phyloP scores from a whole-genome alignment of 2,113 vertebrate species.

The Peromyscus californicus region DNA sequence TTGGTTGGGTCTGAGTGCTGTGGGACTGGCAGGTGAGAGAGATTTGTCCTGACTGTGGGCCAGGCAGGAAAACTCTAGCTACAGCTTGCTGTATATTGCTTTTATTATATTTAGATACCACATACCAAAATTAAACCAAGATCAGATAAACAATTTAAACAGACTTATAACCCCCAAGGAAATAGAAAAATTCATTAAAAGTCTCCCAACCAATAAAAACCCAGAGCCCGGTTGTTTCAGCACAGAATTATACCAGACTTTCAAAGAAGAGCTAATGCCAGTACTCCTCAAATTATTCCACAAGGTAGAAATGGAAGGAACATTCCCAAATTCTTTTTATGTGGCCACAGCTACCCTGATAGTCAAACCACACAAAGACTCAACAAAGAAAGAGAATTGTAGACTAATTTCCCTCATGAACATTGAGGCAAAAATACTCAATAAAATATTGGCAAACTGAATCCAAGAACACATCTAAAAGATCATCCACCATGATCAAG shows the following conservation, averaged over 20 bases:
- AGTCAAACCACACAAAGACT: background rate
- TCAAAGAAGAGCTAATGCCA: background rate
- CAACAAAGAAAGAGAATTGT: background rate
- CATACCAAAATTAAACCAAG: background rate
- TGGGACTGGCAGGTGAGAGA: no score
- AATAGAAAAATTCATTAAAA: background rate
- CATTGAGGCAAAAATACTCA: background rate
- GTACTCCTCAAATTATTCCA: background rate
- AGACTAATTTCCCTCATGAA: background rate
- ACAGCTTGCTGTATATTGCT: no score
- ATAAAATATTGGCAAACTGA: background rate
- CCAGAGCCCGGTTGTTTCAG: background rate
- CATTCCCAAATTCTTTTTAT: background rate
- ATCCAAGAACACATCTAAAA: background rate
- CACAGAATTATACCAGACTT: background rate
- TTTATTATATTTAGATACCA: background rate
- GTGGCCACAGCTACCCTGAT: background rate
- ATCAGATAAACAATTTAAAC: background rate
- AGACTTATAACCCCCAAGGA: background rate
- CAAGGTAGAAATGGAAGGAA: background rate
- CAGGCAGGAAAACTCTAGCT: no score
- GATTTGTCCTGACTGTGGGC: no score
- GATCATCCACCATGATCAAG: background rate
- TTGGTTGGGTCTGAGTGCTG: no score
- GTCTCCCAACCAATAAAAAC: background rate